A percentile compares a stretch with the other conserved stretches of the same genome.
These are phyloP conservation scores for Athalia cordata DNA, from an alignment of 2,888 invertebrate genomes.

Conservation along the genomic window DNA sequence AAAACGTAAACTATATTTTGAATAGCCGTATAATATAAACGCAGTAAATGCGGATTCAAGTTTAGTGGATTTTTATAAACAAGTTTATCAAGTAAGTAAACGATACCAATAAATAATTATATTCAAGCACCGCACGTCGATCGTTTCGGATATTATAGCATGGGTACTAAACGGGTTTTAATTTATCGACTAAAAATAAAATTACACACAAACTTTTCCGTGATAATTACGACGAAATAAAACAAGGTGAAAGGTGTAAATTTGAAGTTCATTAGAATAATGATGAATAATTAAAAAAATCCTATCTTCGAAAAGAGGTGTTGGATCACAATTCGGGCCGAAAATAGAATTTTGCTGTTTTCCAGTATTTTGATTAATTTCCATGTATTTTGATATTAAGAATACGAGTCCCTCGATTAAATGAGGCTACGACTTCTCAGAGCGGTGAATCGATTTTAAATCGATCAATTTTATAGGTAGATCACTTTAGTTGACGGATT, in stretches of 20 bases:
- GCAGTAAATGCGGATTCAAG: background rate
- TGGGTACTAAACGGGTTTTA: conserved; percentile 4
- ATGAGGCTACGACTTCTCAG: no score
- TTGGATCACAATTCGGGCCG: background rate
- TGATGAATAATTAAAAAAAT: background rate
- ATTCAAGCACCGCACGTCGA: background rate
- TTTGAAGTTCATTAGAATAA: background rate
- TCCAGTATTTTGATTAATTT: no score
- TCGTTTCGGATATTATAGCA: background rate
- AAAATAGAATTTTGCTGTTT: no score
- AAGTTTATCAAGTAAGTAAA: background rate
- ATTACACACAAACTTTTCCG: background rate
- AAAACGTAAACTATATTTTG: no score
- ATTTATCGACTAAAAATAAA: conserved; percentile 2
- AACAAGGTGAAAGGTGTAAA: conserved; percentile 16
- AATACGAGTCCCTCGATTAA: no score
- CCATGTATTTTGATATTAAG: no score
- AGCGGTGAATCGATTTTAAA: no score
- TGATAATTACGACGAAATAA: background rate
- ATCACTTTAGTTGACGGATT: no score
- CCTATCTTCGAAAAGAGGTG: background rate
- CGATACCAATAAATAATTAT: background rate
- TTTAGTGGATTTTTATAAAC: conserved; percentile 2
- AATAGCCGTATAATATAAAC: no score
- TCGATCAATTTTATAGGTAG: no score